phyloP scores from a whole-genome alignment of 2,797 vertebrate species.

The Silurus aristotelis region DNA sequence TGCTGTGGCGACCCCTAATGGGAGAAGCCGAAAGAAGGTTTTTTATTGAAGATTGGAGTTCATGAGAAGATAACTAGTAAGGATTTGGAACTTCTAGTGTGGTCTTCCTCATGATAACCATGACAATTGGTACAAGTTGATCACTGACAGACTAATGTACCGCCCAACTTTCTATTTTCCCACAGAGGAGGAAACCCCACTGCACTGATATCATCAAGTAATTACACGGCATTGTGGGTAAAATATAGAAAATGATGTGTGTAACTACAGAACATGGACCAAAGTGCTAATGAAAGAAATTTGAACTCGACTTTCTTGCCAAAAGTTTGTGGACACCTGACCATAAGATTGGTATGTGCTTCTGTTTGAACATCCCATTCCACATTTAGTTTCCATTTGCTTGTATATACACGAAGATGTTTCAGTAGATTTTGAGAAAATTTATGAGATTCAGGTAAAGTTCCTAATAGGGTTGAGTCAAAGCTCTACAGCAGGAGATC shows the following conservation, averaged over 20 bases:
- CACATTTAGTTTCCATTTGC: no score
- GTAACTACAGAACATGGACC: background rate
- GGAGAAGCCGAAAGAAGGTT: no score
- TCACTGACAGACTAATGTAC: background rate
- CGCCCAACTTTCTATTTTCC: no score
- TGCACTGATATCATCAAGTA: background rate
- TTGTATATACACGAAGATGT: no score
- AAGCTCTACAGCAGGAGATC: no score
- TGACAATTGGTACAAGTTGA: background rate
- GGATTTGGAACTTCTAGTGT: background rate
- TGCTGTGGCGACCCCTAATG: no score
- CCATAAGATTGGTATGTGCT: no score
- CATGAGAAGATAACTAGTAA: background rate
- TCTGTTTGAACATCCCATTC: no score
- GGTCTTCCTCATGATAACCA: background rate
- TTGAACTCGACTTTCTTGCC: background rate
- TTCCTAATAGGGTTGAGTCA: no score
- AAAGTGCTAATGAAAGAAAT: background rate
- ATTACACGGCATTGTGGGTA: background rate
- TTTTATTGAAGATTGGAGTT: background rate
- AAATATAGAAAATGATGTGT: background rate
- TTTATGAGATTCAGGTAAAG: no score
- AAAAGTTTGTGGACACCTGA: no score
- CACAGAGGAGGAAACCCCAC: background rate
- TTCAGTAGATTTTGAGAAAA: no score